Percentiles rank a stretch among this genome's conserved stretches.
Evolutionary conservation across 2,888 invertebrate species (phyloP).

Genomic region (Andrena bicolor): DNA sequence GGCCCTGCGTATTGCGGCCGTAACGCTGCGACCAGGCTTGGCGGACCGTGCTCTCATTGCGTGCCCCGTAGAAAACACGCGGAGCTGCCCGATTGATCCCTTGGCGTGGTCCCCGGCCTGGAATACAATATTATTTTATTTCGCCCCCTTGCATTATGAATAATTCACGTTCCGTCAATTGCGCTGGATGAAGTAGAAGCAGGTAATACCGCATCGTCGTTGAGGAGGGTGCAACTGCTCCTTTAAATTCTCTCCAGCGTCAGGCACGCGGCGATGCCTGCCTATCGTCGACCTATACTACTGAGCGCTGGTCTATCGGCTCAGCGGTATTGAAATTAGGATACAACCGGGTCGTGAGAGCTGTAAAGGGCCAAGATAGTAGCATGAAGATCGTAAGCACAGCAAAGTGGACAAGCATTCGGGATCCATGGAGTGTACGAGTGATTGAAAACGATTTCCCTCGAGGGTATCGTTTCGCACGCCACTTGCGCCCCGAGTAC

Average conservation of each 20-base stretch:
- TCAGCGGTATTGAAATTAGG: too few relatives aligned
- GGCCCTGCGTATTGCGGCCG: constrained; percentile 53
- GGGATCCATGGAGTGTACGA: too few relatives aligned
- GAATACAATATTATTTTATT: constrained; percentile 58
- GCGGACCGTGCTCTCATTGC: constrained; percentile 49
- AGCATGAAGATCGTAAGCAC: too few relatives aligned
- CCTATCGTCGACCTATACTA: too few relatives aligned
- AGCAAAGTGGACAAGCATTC: too few relatives aligned
- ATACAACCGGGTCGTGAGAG: too few relatives aligned
- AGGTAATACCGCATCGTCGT: background rate
- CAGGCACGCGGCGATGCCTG: too few relatives aligned
- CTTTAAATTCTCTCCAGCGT: background rate
- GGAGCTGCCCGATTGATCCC: constrained; percentile 59
- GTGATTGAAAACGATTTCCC: too few relatives aligned
- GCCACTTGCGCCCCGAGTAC: too few relatives aligned
- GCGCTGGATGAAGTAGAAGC: constrained; percentile 8
- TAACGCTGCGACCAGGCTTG: constrained; percentile 50
- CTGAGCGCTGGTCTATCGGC: too few relatives aligned
- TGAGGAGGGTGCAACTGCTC: background rate
- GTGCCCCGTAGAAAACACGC: constrained; percentile 54
- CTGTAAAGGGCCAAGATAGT: too few relatives aligned
- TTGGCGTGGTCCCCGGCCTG: background rate
- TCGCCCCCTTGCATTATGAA: constrained; percentile 40
- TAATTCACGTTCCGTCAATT: constrained; percentile 55
- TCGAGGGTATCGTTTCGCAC: too few relatives aligned